Conservation (phyloP, 2,113 vertebrate species). For the Aldabrachelys gigantea region DNA sequence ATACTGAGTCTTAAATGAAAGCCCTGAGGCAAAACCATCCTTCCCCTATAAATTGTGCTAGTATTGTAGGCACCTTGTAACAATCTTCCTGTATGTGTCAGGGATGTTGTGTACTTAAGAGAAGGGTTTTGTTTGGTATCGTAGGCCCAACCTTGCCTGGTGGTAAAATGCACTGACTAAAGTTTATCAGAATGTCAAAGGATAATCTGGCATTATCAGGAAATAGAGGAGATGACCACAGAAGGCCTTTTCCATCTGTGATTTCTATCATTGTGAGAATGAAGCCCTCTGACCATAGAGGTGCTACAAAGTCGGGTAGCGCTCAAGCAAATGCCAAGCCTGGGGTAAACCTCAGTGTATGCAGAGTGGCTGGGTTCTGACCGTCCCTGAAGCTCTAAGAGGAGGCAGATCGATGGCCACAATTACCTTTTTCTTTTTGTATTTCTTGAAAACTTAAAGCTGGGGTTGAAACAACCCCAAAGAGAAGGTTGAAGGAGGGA, state of each 20-base stretch:
- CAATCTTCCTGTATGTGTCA: accelerated
- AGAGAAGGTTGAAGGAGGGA: background rate
- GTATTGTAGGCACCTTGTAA: background rate
- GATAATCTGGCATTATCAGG: background rate
- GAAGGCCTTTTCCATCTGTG: background rate
- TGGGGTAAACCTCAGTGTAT: background rate
- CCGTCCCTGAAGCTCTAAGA: accelerated
- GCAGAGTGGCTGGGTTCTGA: background rate
- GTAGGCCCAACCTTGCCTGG: background rate
- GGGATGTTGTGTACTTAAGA: background rate
- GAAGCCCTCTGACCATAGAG: background rate
- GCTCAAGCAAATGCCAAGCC: background rate
- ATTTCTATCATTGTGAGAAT: background rate
- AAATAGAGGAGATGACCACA: background rate
- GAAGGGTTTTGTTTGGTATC: background rate
- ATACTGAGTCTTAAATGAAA: background rate
- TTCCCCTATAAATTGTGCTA: background rate
- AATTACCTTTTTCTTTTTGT: background rate
- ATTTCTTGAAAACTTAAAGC: background rate
- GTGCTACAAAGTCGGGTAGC: background rate
- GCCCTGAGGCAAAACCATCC: background rate
- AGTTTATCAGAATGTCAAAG: background rate
- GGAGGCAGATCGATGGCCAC: background rate
- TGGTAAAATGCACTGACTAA: accelerated
- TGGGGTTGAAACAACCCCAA: background rate